phyloP scores from a whole-genome alignment of 2,888 invertebrate species.

The Anticlea derivata region DNA sequence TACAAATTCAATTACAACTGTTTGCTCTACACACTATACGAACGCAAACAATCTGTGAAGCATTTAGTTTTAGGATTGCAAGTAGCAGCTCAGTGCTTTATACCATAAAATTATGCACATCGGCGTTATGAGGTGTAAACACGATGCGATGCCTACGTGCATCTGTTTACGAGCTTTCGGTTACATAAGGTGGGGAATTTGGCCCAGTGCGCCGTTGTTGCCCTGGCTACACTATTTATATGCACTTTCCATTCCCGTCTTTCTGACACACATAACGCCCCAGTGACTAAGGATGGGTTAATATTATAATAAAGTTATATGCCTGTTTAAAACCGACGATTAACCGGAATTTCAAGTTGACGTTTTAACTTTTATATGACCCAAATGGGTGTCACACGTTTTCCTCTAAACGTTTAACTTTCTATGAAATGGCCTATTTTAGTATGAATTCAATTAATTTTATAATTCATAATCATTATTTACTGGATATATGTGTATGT shows the following conservation, averaged over 20 bases:
- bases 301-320: slow-evolving; percentile 48
- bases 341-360: slow-evolving; percentile 21
- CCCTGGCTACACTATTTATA: slow-evolving; percentile 63
- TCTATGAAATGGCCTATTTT: background rate
- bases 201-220: slow-evolving; percentile 58
- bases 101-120: slow-evolving; percentile 36
- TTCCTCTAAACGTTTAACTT: background rate
- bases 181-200: slow-evolving; percentile 68
- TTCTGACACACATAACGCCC: slow-evolving; percentile 65
- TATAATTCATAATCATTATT: too few relatives aligned
- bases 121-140: slow-evolving; percentile 47
- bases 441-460: background rate
- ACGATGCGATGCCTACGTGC: slow-evolving; percentile 47
- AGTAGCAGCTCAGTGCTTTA: slow-evolving; percentile 21
- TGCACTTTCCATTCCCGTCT: slow-evolving; percentile 69
- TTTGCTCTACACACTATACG: slow-evolving; percentile 1
- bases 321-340: slow-evolving; percentile 41
- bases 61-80: slow-evolving; percentile 11
- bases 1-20: background rate
- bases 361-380: slow-evolving; percentile 11
- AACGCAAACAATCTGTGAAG: slow-evolving; percentile 13
- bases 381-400: slow-evolving; percentile 1
- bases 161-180: slow-evolving; percentile 71
- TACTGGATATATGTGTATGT: too few relatives aligned
- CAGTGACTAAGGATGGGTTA: slow-evolving; percentile 66